phyloP scores from a whole-genome alignment of 2,888 invertebrate species.

The Ellobium chinense region DNA sequence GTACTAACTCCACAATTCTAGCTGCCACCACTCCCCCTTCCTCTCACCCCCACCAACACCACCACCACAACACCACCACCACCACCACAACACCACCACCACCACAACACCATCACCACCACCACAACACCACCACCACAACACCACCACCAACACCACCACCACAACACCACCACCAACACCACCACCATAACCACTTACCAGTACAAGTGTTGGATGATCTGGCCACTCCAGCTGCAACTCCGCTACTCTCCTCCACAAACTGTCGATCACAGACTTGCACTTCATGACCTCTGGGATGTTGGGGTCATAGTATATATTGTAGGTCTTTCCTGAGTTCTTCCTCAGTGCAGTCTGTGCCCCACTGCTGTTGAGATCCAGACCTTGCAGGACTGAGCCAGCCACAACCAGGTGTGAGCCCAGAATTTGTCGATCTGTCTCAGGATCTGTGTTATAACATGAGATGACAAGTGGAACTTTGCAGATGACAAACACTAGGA shows the following conservation, averaged over 20 bases:
- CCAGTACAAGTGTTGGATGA: conserved; percentile 91
- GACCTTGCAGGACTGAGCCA: conserved; percentile 56
- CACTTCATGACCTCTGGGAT: conserved; percentile 88
- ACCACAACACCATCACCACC: too few species aligned
- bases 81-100: too few species aligned
- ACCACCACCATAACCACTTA: too few species aligned
- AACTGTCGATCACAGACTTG: conserved; percentile 84
- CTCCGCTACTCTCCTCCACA: conserved; percentile 82
- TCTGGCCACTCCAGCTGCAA: conserved; percentile 91
- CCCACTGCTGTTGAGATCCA: conserved; percentile 35
- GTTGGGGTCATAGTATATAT: conserved; percentile 92
- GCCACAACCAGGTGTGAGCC: conserved; percentile 71
- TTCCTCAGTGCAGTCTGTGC: conserved; percentile 6
- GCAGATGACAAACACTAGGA: too few species aligned
- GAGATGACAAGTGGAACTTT: too few species aligned
- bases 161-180: too few species aligned
- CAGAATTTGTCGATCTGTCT: conserved; percentile 52
- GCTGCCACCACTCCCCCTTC: too few species aligned
- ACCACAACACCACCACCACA: too few species aligned
- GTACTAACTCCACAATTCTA: too few species aligned
- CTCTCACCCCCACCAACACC: too few species aligned
- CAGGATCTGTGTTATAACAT: conserved; percentile 16
- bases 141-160: too few species aligned
- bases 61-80: too few species aligned
- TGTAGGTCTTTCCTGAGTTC: conserved; percentile 44